phyloP scores from a whole-genome alignment of 2,888 invertebrate genomes.

The Sarcophaga variegata region DNA sequence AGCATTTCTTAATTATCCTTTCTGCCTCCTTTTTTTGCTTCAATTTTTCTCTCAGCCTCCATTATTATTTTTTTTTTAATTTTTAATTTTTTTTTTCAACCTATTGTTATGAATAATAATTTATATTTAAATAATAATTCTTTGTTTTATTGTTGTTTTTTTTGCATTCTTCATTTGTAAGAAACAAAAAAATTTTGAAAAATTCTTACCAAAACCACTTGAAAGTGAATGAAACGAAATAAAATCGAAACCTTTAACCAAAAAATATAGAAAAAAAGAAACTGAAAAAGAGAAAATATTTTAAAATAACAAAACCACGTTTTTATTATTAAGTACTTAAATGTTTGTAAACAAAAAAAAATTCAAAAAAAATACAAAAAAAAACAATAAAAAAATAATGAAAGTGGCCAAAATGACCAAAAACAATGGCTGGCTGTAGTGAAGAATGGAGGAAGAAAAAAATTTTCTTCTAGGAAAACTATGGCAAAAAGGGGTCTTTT shows the following conservation, averaged over 20 bases:
- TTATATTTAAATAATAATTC: conserved; percentile 58
- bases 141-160: conserved; percentile 6
- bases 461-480: background rate
- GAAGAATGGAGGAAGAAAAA: background rate
- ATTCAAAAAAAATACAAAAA: too few species aligned
- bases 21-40: background rate
- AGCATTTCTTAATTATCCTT: conserved; percentile 81
- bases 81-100: background rate
- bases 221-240: background rate
- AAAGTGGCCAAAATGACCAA: background rate
- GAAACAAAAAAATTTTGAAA: background rate
- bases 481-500: conserved; percentile 32
- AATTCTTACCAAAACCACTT: background rate
- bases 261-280: background rate
- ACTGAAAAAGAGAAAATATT: background rate
- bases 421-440: background rate
- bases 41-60: too few species aligned
- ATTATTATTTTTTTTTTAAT: background rate
- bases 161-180: conserved; percentile 10
- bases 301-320: conserved; percentile 53
- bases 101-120: conserved; percentile 59
- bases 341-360: conserved; percentile 27
- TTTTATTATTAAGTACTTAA: conserved; percentile 64
- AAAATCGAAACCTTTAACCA: background rate
- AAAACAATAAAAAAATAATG: conserved; percentile 20